A percentile compares a stretch with the other conserved stretches of the same genome.
Evolutionary conservation across 2,797 vertebrate genomes (phyloP).

Genomic region (Alosa sapidissima): DNA sequence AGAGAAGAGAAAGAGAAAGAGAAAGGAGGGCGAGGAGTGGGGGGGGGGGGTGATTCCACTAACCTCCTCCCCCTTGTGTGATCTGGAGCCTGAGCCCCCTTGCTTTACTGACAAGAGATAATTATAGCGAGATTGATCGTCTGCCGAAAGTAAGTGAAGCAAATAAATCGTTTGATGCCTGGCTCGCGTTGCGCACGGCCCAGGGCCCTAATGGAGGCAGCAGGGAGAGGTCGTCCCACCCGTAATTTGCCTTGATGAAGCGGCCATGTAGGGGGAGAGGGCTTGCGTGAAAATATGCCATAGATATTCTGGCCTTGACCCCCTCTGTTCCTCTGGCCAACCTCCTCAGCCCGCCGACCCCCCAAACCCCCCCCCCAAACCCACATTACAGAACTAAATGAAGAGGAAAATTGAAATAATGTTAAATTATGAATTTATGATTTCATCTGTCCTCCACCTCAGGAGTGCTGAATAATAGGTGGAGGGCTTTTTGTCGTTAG

Average conservation of each 20-base stretch:
- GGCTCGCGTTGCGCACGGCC: slow-evolving; percentile 64
- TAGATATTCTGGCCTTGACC: slow-evolving; percentile 77
- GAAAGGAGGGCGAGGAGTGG: not conserved
- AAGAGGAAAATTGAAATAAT: slow-evolving; percentile 88
- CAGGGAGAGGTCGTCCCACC: slow-evolving; percentile 70
- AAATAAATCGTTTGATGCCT: slow-evolving; percentile 75
- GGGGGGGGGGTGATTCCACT: not conserved
- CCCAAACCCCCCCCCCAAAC: slow-evolving; percentile 62
- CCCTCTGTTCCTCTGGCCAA: not conserved
- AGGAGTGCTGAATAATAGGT: slow-evolving; percentile 58
- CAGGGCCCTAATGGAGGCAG: slow-evolving; percentile 70
- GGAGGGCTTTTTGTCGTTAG: not conserved
- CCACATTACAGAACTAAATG: slow-evolving; percentile 78
- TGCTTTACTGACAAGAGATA: slow-evolving; percentile 75
- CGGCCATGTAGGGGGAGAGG: slow-evolving; percentile 57
- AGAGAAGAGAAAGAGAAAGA: not conserved
- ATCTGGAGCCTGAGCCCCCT: slow-evolving; percentile 10
- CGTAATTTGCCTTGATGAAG: slow-evolving; percentile 74
- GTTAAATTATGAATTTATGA: slow-evolving; percentile 86
- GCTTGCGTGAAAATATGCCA: slow-evolving; percentile 70
- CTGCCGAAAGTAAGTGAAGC: slow-evolving; percentile 73
- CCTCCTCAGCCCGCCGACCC: slow-evolving; percentile 59
- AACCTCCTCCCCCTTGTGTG: slow-evolving; percentile 41
- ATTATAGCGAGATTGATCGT: slow-evolving; percentile 76
- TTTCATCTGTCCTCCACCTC: slow-evolving; percentile 76